phyloP scores from a whole-genome alignment of 2,797 vertebrate species.

The Glyptemys insculpta region DNA sequence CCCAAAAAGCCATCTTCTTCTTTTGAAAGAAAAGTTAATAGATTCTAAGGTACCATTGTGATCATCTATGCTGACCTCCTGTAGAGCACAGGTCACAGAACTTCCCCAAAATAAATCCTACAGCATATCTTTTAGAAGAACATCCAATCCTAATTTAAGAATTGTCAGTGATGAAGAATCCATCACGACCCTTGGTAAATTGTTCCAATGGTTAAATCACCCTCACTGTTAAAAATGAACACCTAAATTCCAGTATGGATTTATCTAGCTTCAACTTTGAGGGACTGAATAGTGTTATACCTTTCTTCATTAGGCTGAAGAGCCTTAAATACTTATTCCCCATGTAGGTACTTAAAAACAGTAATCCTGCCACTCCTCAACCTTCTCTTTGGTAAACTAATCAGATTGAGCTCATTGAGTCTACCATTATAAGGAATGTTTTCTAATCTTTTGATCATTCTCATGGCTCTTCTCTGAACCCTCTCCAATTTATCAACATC shows the following conservation, averaged over 20 bases:
- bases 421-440: not conserved
- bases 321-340: not conserved
- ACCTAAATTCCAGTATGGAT: not conserved
- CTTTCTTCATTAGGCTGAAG: not conserved
- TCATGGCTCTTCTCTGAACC: not conserved
- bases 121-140: not conserved
- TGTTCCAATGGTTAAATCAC: not conserved
- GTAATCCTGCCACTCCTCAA: not conserved
- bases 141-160: not conserved
- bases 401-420: not conserved
- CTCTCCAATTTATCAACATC: not conserved
- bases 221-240: not conserved
- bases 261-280: not conserved
- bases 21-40: not conserved
- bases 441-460: not conserved
- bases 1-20: not conserved
- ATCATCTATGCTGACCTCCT: not conserved
- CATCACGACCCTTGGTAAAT: not conserved
- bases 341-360: not conserved
- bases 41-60: not conserved
- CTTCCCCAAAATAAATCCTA: not conserved
- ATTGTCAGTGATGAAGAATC: not conserved
- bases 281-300: not conserved
- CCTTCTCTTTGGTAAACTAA: not conserved
- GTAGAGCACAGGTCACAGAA: not conserved